Conservation (phyloP, 2,113 vertebrate genomes). For the Clarias macrocephalus region DNA sequence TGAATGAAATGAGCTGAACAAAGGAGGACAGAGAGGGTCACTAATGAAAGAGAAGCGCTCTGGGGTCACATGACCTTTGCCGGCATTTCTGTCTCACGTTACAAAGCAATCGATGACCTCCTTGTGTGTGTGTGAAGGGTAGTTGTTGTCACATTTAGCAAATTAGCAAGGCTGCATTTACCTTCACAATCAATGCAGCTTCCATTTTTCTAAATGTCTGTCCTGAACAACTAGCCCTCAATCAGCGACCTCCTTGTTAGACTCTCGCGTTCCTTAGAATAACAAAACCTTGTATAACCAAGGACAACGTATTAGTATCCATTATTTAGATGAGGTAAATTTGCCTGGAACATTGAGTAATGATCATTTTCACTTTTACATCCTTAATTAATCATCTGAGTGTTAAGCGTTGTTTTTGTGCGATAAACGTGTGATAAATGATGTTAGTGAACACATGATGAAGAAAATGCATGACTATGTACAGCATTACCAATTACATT, state of each 20-base stretch:
- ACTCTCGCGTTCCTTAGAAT: not conserved
- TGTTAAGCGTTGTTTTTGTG: constrained; percentile 18
- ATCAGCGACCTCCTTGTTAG: not conserved
- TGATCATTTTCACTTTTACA: constrained; percentile 32
- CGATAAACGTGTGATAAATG: constrained; percentile 28
- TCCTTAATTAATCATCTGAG: constrained; percentile 38
- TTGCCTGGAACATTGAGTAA: constrained; percentile 37
- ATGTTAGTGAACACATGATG: not conserved
- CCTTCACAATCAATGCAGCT: not conserved
- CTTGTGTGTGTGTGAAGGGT: not conserved
- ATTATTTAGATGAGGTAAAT: constrained; percentile 6
- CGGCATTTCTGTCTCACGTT: not conserved
- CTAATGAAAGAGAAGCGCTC: not conserved
- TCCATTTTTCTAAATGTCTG: not conserved
- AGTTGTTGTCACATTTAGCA: not conserved
- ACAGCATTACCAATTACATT: not conserved
- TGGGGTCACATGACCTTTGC: constrained; percentile 25
- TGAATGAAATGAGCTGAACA: constrained; percentile 30
- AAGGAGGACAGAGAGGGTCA: not conserved
- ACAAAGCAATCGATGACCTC: constrained; percentile 5
- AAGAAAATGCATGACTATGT: constrained; percentile 9
- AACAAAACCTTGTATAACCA: not conserved
- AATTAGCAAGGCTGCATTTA: constrained; percentile 13
- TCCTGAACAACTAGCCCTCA: not conserved
- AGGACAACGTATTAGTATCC: not conserved